A percentile compares a stretch with the other conserved stretches of the same genome.
phyloP scores from a whole-genome alignment of 2,113 vertebrate genomes.

The Seriola rivoliana region DNA sequence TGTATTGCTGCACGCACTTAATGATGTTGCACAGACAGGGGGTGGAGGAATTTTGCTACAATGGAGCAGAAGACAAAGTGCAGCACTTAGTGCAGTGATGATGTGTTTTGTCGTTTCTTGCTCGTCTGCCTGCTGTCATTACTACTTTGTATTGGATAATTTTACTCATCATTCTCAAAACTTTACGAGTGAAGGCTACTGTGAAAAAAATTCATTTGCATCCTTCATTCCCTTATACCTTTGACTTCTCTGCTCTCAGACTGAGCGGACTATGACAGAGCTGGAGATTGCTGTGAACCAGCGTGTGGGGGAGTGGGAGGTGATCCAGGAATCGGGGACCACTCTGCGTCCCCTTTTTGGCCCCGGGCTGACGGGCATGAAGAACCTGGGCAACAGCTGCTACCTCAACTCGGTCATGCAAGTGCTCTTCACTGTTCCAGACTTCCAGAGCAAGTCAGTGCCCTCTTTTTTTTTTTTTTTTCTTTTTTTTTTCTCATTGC shows the following conservation, averaged over 20 bases:
- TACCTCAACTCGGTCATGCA: constrained; percentile 99
- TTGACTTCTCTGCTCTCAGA: constrained; percentile 81
- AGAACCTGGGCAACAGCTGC: constrained; percentile 99
- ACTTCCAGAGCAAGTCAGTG: constrained; percentile 98
- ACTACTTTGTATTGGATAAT: neutral
- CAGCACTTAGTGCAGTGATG: constrained; percentile 28
- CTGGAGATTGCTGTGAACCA: constrained; percentile 99
- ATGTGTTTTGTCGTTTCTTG: constrained; percentile 27
- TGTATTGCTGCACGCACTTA: constrained; percentile 49
- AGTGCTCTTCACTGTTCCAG: constrained; percentile 98
- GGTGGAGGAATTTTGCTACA: constrained; percentile 21
- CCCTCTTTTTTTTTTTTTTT: neutral
- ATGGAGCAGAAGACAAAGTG: constrained; percentile 33
- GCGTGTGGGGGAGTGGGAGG: constrained; percentile 98
- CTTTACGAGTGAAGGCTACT: neutral
- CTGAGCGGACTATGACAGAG: constrained; percentile 98
- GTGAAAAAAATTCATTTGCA: neutral
- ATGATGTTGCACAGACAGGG: constrained; percentile 54
- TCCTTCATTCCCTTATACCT: neutral
- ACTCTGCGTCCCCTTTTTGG: constrained; percentile 94
- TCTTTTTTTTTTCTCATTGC: neutral
- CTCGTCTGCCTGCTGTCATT: constrained; percentile 28
- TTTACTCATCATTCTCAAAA: constrained; percentile 18
- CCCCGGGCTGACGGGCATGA: constrained; percentile 95
- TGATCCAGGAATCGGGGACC: constrained; percentile 96